Base-by-base conservation (phyloP, 2,113 vertebrate genomes). In the Arizona elegans region DNA sequence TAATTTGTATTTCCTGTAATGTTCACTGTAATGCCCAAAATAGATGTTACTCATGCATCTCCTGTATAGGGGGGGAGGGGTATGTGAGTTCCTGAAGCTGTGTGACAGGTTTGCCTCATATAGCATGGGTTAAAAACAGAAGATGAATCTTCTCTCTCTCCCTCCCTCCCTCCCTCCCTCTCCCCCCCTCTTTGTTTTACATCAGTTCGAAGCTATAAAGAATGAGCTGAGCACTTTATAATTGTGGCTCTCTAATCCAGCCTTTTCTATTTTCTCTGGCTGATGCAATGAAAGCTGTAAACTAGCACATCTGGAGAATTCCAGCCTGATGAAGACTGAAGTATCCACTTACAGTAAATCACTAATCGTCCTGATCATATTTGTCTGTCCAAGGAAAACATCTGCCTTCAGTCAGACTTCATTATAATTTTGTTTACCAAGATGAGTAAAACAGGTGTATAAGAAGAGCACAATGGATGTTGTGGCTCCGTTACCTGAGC, bases 311-410 rank as follows among this genome's bases (percentile, higher is more conserved):
- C 33, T 81, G 33, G 33, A 33, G n/a, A 75, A 75, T 13, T 33
- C 33, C 15, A 19, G 70, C n/a, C 70, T 81, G 70, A 38, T 81
- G 15, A 81, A 81, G 33, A 81, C n/a, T 81, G 70, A 81, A 81
- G 70, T 38, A 81, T 17, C 33, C 70, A 38, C 15, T 8, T 81
- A 75, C 13, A 81, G 70, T 81, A 38, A 38, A 81, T 92, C 38
- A 58, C 50, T 92, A 92, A 75, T 29, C 54, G 0, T 0, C 7
- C 85, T 87, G 15, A 54, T 92, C 6, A 75, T 8, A 47, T 4
- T 90, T 94, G 89, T 86, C 81, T 15, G 94, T 92, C 24, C 17
- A 47, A 96, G 91, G 62, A 50, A 58, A 92, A 33, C 5, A 81
- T 92, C 21, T 15, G 54, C 52, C 58, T 43, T 85, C 55, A 53